Conservation (phyloP, 2,113 vertebrate species). For the Neodon shergylaensis region DNA sequence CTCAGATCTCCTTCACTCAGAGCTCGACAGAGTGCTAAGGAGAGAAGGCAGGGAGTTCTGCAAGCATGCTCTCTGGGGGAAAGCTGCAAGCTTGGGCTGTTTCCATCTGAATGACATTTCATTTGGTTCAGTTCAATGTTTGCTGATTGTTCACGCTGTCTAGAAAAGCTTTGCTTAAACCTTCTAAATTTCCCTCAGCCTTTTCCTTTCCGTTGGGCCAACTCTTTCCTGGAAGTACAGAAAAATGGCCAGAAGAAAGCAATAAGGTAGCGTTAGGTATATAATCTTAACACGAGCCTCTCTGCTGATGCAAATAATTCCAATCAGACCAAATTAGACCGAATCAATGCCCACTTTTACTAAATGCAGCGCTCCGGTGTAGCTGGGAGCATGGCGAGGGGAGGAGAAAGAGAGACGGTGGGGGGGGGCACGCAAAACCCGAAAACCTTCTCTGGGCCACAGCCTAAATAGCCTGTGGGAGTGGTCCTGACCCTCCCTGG, state of each 20-base stretch:
- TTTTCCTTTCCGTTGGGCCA: constrained; percentile 68
- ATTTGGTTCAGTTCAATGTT: constrained; percentile 61
- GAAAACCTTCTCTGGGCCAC: too few relatives aligned
- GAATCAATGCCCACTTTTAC: too few relatives aligned
- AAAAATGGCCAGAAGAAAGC: constrained; percentile 74
- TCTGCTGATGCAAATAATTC: too few relatives aligned
- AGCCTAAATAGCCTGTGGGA: too few relatives aligned
- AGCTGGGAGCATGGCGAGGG: too few relatives aligned
- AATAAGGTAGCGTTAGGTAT: not conserved
- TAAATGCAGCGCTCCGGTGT: too few relatives aligned
- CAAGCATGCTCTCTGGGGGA: constrained; percentile 56
- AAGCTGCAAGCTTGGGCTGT: constrained; percentile 46
- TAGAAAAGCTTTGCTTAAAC: constrained; percentile 79
- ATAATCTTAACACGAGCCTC: too few relatives aligned
- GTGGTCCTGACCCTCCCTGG: too few relatives aligned
- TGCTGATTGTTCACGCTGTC: constrained; percentile 64
- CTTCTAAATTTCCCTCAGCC: constrained; percentile 69
- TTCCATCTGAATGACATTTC: constrained; percentile 76
- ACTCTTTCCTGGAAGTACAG: constrained; percentile 54
- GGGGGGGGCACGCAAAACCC: too few relatives aligned
- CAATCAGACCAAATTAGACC: too few relatives aligned
- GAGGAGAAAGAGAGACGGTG: too few relatives aligned
- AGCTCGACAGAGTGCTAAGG: constrained; percentile 57
- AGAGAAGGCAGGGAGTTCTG: constrained; percentile 22
- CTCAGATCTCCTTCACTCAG: constrained; percentile 79